phyloP scores from a whole-genome alignment of 2,797 vertebrate species.

The Syngnathus rostellatus region DNA sequence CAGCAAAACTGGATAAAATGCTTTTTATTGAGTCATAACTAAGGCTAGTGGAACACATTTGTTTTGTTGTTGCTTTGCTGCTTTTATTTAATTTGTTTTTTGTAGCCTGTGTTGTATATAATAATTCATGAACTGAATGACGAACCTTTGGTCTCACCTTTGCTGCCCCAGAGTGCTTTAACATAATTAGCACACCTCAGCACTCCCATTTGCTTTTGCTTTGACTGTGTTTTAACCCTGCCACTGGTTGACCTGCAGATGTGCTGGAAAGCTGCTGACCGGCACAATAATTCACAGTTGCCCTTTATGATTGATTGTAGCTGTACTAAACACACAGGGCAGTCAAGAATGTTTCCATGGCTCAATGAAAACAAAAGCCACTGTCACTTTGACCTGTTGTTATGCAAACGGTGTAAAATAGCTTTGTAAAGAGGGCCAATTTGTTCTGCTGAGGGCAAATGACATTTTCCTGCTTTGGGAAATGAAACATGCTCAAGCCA shows the following conservation, averaged over 20 bases:
- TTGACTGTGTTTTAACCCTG: conserved; percentile 41
- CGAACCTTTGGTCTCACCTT: conserved; percentile 46
- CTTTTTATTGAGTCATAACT: neutral
- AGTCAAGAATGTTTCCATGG: conserved; percentile 25
- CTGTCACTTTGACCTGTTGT: neutral
- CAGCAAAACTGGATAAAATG: neutral
- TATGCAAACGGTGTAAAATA: neutral
- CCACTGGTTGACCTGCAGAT: conserved; percentile 53
- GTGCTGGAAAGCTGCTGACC: conserved; percentile 55
- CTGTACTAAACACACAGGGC: conserved; percentile 24
- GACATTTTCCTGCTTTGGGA: neutral
- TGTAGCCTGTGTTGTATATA: conserved; percentile 34
- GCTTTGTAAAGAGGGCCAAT: neutral
- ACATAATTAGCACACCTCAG: conserved; percentile 58
- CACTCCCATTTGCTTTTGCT: conserved; percentile 26
- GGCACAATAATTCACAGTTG: conserved; percentile 62
- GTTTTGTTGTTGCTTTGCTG: conserved; percentile 16
- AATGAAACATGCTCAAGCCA: neutral
- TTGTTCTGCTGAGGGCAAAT: neutral
- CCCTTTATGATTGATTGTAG: conserved; percentile 51
- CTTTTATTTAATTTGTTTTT: conserved; percentile 21
- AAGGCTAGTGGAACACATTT: neutral
- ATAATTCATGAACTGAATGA: conserved; percentile 29
- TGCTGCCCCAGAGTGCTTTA: conserved; percentile 38
- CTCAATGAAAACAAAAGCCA: conserved; percentile 31